Base-by-base conservation (phyloP, 92 coral and sea anemone species). In the Paramuricea clavata region DNA sequence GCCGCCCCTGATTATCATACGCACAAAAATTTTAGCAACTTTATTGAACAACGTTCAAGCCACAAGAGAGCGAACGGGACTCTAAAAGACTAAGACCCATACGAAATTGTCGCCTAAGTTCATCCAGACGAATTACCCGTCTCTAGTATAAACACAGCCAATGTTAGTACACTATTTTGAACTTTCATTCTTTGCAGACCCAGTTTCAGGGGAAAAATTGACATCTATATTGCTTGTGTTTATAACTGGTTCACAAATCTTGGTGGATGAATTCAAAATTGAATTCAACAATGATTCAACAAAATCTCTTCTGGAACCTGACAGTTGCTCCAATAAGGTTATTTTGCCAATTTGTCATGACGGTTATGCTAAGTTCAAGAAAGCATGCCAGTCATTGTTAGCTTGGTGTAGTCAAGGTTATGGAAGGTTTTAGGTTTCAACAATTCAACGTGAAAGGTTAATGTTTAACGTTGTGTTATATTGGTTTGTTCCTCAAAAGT, bases 281-380 rank as follows among this genome's bases (percentile, higher is more conserved):
- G 80, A 31, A 74, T 74, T 74, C 80, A 33, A 74, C 42, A 49
- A 47, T 25, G 80, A 74, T 39, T 49, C 80, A 56, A 30, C 80
- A 74, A 74, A 74, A 47, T 47, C 54, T 31, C 54, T 74, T 74
- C 54, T 74, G 59, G 80, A 74, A 74, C 54, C 80, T 16, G 80
- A 74, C 80, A 74, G 80, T 74, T 74, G 80, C 31, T 74, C 32
- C 42, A 74, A 74, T 47, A 41, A 25, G 52, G 80, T 74, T 35
- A 30, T 47, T 47, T 47, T 74, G 80, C 80, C 80, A 39, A 74
- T 47, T 74, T 65, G 73, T 65, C 73, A 65, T 30, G 33, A 65
- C 73, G 15, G 33, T 65, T 65, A 65, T 65, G 31, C 33, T 65
- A 65, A 65, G 73, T 65, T 65, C 73, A 65, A 65, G 33, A 33